Conservation (phyloP, 2,113 vertebrate genomes). For the Melanotaenia duboulayi region DNA sequence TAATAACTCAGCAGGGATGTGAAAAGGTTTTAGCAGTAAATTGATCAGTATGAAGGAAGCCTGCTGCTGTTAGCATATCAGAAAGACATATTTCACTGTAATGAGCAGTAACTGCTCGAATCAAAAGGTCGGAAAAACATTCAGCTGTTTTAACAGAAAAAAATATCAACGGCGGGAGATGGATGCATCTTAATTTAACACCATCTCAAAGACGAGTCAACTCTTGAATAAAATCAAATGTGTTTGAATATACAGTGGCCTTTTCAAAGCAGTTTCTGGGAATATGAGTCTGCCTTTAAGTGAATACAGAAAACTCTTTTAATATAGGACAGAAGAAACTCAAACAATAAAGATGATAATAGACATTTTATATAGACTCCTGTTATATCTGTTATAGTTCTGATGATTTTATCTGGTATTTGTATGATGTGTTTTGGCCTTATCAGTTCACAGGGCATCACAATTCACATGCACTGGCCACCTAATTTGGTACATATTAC, state of each 20-base stretch:
- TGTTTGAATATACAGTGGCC: slow-evolving; percentile 26
- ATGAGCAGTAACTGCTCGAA: slow-evolving; percentile 49
- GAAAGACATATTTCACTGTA: slow-evolving; percentile 52
- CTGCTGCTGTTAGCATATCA: slow-evolving; percentile 48
- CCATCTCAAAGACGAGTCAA: background rate
- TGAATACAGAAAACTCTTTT: background rate
- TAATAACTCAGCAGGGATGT: slow-evolving; percentile 49
- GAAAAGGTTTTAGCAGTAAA: slow-evolving; percentile 38
- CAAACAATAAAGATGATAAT: too few species aligned
- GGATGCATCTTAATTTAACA: slow-evolving; percentile 36
- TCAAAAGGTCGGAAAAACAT: slow-evolving; percentile 55
- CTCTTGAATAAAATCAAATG: slow-evolving; percentile 13
- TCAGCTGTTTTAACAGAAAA: slow-evolving; percentile 43
- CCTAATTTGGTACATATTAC: too few species aligned
- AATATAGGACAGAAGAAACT: background rate
- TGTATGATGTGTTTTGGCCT: too few species aligned
- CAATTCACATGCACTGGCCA: too few species aligned
- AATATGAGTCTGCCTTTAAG: background rate
- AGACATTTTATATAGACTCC: too few species aligned
- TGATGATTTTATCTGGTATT: too few species aligned
- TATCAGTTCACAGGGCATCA: too few species aligned
- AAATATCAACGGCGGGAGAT: slow-evolving; percentile 27
- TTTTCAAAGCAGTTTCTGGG: slow-evolving; percentile 1
- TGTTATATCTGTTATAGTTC: too few species aligned
- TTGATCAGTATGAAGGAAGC: slow-evolving; percentile 47